Percentiles rank a stretch among this genome's conserved stretches.
phyloP scores from a whole-genome alignment of 1,140 invertebrate species.

The Drosophila rhopaloa region DNA sequence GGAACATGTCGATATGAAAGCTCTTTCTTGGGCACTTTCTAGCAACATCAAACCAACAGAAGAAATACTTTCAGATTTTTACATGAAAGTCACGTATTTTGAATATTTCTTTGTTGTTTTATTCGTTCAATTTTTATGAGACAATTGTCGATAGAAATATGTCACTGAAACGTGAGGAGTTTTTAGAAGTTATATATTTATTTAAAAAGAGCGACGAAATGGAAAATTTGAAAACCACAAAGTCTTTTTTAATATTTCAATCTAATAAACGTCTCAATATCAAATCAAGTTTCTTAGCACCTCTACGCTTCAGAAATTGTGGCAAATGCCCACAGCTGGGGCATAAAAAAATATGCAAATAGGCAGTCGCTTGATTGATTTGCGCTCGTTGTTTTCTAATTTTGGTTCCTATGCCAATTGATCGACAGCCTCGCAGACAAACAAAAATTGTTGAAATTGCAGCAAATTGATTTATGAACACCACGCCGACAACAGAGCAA shows the following conservation, averaged over 20 bases:
- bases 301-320: background rate
- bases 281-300: slow-evolving; percentile 21
- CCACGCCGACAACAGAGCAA: slow-evolving; percentile 16
- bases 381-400: slow-evolving; percentile 46
- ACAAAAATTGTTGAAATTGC: slow-evolving; percentile 64
- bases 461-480: slow-evolving; percentile 77
- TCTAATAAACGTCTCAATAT: slow-evolving; percentile 20
- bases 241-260: background rate
- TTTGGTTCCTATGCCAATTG: slow-evolving; percentile 65
- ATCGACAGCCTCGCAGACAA: slow-evolving; percentile 33
- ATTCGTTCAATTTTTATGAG: slow-evolving; percentile 18
- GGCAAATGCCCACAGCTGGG: slow-evolving; percentile 1
- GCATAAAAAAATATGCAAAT: slow-evolving; percentile 22
- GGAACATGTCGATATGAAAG: slow-evolving; percentile 36
- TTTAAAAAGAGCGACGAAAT: background rate
- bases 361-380: slow-evolving; percentile 55
- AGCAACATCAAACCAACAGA: slow-evolving; percentile 3
- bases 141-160: slow-evolving; percentile 32
- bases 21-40: slow-evolving; percentile 46
- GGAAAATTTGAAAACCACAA: background rate
- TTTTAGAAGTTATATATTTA: slow-evolving; percentile 8
- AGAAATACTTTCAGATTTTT: slow-evolving; percentile 11
- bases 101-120: slow-evolving; percentile 33
- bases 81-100: slow-evolving; percentile 67
- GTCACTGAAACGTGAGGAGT: slow-evolving; percentile 44